phyloP scores from a whole-genome alignment of 2,113 vertebrate genomes.

The Callaeas wilsoni region DNA sequence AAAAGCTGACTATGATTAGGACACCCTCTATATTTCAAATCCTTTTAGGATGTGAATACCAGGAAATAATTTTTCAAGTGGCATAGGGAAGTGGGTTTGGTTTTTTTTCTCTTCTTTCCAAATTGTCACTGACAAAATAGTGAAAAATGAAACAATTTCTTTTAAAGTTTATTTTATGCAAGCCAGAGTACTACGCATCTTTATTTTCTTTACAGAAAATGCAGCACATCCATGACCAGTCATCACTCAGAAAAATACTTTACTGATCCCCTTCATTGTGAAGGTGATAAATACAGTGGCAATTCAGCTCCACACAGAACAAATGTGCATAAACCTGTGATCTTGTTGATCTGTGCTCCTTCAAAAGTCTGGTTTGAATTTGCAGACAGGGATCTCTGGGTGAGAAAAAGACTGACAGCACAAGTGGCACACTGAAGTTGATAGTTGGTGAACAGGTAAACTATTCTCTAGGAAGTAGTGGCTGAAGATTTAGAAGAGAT shows the following conservation, averaged over 20 bases:
- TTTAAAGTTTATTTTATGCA: neutral
- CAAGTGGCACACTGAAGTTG: neutral
- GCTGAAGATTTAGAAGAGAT: neutral
- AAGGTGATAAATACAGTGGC: neutral
- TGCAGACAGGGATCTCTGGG: neutral
- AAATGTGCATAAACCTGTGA: neutral
- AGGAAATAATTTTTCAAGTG: neutral
- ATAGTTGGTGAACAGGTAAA: neutral
- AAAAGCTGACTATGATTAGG: neutral
- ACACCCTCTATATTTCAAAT: neutral
- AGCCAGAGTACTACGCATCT: neutral
- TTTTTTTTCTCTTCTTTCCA: neutral
- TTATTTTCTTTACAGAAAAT: neutral
- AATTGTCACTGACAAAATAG: neutral
- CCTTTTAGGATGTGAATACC: neutral
- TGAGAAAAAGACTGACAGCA: neutral
- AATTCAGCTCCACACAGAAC: neutral
- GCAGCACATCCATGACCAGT: neutral
- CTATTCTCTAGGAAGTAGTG: neutral
- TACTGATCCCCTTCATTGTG: neutral
- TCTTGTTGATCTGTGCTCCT: neutral
- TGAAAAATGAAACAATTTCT: neutral
- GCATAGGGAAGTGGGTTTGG: rapidly evolving
- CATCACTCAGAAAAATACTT: neutral
- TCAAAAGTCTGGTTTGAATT: neutral